Base-by-base conservation (phyloP, 2,113 vertebrate genomes). In the Dascyllus trimaculatus region DNA sequence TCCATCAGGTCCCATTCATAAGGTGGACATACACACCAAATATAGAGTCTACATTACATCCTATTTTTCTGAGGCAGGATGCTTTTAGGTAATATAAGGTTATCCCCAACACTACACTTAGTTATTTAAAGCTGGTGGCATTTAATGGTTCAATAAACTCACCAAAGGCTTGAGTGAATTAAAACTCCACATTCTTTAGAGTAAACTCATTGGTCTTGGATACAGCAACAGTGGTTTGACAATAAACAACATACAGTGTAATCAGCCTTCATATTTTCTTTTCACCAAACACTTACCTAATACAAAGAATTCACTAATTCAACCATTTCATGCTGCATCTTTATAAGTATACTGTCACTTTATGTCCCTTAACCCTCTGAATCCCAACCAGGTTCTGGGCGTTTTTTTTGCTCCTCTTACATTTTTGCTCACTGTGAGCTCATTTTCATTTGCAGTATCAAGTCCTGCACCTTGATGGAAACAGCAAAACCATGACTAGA, bases 31-130 rank as follows among this genome's bases (percentile, higher is more conserved):
- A 35, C 45, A 58, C 24, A 49, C 51, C 67, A 65, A 60, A 82
- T 64, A 78, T 59, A 76, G 62, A n/a, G 40, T 51, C 80, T 78
- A 72, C 54, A 90, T 86, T 85, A 89, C 80, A 79, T 82, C 17
- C 69, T 80, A 45, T 18, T 32, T 18, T 40, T 40, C 40, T 87
- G 43, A 57, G 22, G 62, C 17, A 75, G 24, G 70, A 74, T 72
- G 61, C 25, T 46, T 68, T 75, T 62, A 56, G 74, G 14, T 87
- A 65, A 76, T 67, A 73, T 43, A 38, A 77, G 57, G 53, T 71
- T 11, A 61, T 32, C 35, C 54, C 15, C 56, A 43, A 80, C 61
- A 59, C 46, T 0, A 19, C 24, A 25, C 18, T 61, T 74, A 63
- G 6, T 63, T 46, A 46, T 46, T 46, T 46, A 46, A 9, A 35